These are phyloP conservation scores for Tridacna gigas DNA, from an alignment of 2,888 invertebrate species.

Conservation along the genomic window DNA sequence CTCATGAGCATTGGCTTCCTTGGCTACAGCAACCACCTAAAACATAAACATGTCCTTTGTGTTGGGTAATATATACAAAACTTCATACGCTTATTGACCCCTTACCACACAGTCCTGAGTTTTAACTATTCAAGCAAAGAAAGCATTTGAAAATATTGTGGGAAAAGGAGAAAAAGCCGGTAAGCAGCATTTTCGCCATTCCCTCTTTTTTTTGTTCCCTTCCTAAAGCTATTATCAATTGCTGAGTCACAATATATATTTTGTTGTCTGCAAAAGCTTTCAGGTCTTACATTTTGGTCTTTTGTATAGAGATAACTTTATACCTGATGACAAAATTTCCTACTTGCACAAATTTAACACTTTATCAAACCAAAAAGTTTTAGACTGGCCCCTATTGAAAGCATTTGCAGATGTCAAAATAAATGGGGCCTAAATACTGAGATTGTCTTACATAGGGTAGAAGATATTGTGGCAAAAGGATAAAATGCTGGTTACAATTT, in stretches of 20 bases:
- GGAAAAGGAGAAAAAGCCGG: background rate
- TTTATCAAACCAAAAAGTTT: no score
- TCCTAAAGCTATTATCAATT: background rate
- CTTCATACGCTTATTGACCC: slow-evolving; percentile 67
- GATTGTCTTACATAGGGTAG: no score
- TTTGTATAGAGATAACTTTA: no score
- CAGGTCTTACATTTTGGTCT: no score
- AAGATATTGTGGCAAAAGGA: background rate
- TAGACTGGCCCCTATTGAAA: no score
- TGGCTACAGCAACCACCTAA: slow-evolving; percentile 80
- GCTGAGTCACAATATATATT: no score
- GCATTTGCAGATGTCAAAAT: no score
- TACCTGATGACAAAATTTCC: no score
- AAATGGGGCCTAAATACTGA: no score
- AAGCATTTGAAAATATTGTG: background rate
- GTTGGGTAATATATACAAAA: background rate
- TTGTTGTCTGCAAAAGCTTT: no score
- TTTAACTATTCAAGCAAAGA: background rate
- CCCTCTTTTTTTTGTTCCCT: background rate
- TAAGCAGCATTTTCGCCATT: background rate
- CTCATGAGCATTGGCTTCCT: slow-evolving; percentile 83
- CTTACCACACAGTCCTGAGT: slow-evolving; percentile 58
- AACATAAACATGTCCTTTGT: background rate
- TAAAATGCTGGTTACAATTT: background rate
- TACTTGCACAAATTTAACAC: no score